Evolutionary conservation across 2,888 invertebrate genomes (phyloP).

Genomic region (Tiphia femorata): DNA sequence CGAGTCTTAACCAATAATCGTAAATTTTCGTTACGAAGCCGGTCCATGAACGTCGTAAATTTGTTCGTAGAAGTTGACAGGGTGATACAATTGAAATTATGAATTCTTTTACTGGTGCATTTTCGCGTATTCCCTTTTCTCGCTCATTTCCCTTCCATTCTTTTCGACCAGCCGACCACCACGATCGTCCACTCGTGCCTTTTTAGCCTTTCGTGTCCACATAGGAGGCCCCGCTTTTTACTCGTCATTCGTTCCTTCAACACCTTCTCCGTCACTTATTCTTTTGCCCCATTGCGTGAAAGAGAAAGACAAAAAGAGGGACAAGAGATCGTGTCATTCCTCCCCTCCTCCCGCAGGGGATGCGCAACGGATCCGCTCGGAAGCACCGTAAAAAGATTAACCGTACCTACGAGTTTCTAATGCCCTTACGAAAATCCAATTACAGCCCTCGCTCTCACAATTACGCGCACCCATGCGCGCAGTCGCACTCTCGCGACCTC

Average conservation of each 20-base stretch:
- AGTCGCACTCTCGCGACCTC: neutral
- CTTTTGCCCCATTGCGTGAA: too few relatives aligned
- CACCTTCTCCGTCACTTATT: neutral
- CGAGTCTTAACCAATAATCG: too few relatives aligned
- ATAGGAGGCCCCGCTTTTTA: neutral
- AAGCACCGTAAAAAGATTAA: constrained; percentile 38
- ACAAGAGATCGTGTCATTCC: too few relatives aligned
- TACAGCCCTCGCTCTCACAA: constrained; percentile 26
- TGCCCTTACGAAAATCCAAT: constrained; percentile 36
- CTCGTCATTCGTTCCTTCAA: neutral
- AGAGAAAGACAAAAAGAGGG: too few relatives aligned
- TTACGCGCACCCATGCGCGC: constrained; percentile 7
- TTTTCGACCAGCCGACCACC: too few relatives aligned
- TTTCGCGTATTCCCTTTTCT: neutral
- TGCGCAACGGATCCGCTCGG: constrained; percentile 16
- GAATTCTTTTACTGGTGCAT: constrained; percentile 4
- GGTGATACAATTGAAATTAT: constrained; percentile 17
- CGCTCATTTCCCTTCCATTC: neutral
- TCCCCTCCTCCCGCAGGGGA: neutral
- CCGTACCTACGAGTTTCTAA: constrained; percentile 21
- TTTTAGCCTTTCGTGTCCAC: too few relatives aligned
- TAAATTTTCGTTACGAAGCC: too few relatives aligned
- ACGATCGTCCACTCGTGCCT: too few relatives aligned
- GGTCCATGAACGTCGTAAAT: too few relatives aligned
- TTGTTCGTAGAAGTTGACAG: neutral